These are phyloP conservation scores for Lepas anatifera DNA, from an alignment of 2,888 invertebrate genomes.

Conservation along the genomic window DNA sequence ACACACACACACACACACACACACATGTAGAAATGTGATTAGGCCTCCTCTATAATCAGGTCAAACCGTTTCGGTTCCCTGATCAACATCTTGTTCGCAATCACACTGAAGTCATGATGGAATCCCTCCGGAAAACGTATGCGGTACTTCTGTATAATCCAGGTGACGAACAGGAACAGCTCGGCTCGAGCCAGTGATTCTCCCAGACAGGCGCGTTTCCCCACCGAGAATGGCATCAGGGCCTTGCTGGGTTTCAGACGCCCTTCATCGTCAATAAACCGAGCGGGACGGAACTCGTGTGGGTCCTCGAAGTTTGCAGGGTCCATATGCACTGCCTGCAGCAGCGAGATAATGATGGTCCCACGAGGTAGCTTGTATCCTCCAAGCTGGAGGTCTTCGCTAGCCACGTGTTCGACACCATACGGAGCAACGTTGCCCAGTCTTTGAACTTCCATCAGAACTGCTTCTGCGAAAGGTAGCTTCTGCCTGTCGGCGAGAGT, in stretches of 20 bases:
- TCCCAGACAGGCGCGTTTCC: slow-evolving; percentile 14
- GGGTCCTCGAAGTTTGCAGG: slow-evolving; percentile 14
- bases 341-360: slow-evolving; percentile 14
- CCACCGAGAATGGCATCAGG: slow-evolving; percentile 15
- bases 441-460: slow-evolving; percentile 14
- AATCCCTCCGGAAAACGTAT: neutral
- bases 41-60: neutral
- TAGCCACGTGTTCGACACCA: slow-evolving; percentile 13
- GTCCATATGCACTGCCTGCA: slow-evolving; percentile 17
- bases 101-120: neutral
- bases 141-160: slow-evolving; percentile 8
- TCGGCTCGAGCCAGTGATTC: slow-evolving; percentile 13
- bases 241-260: slow-evolving; percentile 8
- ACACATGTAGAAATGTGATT: no score
- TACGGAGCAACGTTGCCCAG: slow-evolving; percentile 10
- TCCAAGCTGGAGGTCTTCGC: slow-evolving; percentile 13
- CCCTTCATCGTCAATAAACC: slow-evolving; percentile 7
- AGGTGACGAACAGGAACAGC: slow-evolving; percentile 14
- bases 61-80: neutral
- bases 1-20: no score
- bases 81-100: neutral
- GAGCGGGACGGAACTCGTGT: slow-evolving; percentile 13
- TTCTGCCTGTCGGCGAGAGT: neutral
- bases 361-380: slow-evolving; percentile 18
- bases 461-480: slow-evolving; percentile 13